Conservation (phyloP, 2,888 invertebrate genomes). For the Thymelicus lineola region DNA sequence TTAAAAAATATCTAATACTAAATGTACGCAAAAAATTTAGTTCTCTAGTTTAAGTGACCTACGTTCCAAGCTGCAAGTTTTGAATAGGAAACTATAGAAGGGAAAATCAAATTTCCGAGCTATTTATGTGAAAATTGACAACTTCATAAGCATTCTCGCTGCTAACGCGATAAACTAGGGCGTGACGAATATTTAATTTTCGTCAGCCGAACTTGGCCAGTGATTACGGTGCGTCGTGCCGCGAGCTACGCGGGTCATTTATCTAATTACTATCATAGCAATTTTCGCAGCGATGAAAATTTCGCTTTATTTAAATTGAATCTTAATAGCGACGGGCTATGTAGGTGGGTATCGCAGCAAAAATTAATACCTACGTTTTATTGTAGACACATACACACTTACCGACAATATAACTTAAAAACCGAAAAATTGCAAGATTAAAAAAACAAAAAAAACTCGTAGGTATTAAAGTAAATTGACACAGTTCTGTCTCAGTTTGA, state of each 20-base stretch:
- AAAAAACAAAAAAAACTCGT: too few relatives aligned
- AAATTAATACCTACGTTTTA: too few relatives aligned
- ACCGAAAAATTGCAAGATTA: too few relatives aligned
- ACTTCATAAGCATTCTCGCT: slow-evolving; percentile 74
- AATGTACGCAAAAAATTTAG: too few relatives aligned
- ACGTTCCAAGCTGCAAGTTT: not conserved
- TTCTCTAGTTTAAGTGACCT: not conserved
- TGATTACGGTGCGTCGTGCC: slow-evolving; percentile 24
- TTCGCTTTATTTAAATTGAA: not conserved
- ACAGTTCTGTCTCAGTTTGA: too few relatives aligned
- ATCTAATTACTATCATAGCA: slow-evolving; percentile 19
- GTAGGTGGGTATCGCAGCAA: too few relatives aligned
- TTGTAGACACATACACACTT: too few relatives aligned
- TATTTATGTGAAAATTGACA: slow-evolving; percentile 36
- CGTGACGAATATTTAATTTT: slow-evolving; percentile 76
- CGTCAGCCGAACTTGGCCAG: slow-evolving; percentile 43
- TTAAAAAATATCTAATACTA: too few relatives aligned
- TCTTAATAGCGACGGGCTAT: not conserved
- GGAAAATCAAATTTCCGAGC: slow-evolving; percentile 29
- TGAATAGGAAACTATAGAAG: slow-evolving; percentile 9
- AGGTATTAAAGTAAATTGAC: too few relatives aligned
- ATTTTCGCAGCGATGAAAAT: slow-evolving; percentile 10
- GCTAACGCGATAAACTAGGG: slow-evolving; percentile 80
- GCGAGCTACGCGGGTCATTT: slow-evolving; percentile 17
- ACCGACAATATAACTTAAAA: too few relatives aligned